phyloP scores from a whole-genome alignment of 2,113 vertebrate genomes.

The Calyptomena viridis region DNA sequence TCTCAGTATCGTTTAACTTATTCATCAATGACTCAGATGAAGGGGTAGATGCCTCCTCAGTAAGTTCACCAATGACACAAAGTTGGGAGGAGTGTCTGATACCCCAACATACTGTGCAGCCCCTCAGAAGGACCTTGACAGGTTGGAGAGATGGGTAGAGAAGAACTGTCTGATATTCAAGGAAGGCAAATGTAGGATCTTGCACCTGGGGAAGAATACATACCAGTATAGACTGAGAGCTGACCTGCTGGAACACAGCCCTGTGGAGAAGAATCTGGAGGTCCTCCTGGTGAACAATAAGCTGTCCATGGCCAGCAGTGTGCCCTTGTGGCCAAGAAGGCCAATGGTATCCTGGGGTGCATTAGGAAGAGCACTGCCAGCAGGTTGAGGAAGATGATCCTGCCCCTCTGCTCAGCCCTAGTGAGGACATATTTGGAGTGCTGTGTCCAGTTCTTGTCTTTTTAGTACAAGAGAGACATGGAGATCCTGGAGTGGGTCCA shows the following conservation, averaged over 20 bases:
- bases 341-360: accelerated
- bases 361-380: background rate
- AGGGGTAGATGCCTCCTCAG: background rate
- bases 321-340: background rate
- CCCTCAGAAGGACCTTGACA: background rate
- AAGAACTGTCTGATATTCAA: background rate
- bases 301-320: background rate
- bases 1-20: background rate
- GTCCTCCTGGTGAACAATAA: background rate
- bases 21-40: background rate
- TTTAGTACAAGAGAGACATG: background rate
- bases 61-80: background rate
- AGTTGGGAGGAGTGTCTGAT: background rate
- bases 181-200: background rate
- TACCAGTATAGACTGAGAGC: background rate
- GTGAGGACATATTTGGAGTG: background rate
- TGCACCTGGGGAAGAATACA: background rate
- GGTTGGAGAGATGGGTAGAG: background rate
- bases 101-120: background rate
- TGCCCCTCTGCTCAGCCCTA: background rate
- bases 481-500: background rate
- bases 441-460: background rate
- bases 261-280: accelerated
- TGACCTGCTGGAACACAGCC: background rate
- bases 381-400: accelerated